phyloP scores from a whole-genome alignment of 2,888 invertebrate species.

The Andrena bucephala region DNA sequence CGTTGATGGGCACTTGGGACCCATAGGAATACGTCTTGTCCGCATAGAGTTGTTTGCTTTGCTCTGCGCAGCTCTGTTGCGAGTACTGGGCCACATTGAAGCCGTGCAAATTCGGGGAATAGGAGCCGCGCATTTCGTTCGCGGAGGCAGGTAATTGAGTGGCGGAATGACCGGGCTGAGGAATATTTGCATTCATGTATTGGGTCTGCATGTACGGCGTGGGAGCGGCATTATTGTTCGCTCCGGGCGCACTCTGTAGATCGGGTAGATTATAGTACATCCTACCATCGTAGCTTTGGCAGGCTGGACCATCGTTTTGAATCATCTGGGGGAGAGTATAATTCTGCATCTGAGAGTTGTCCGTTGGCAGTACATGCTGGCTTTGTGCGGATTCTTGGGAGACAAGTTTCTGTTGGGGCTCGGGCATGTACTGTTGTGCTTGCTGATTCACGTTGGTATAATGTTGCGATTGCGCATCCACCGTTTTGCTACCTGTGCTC shows the following conservation, averaged over 20 bases:
- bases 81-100: conserved; percentile 51
- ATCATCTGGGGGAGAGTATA: conserved; percentile 52
- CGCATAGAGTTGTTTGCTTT: conserved; percentile 62
- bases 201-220: conserved; percentile 68
- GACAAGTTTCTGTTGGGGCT: conserved; percentile 45
- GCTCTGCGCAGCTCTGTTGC: conserved; percentile 55
- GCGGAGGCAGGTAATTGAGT: conserved; percentile 27
- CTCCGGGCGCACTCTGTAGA: conserved; percentile 24
- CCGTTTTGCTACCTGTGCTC: conserved; percentile 1
- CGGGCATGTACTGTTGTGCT: conserved; percentile 55
- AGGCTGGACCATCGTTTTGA: conserved; percentile 42
- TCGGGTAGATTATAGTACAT: conserved; percentile 60
- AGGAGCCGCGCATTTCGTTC: conserved; percentile 47
- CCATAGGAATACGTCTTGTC: conserved; percentile 60
- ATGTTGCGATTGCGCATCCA: conserved; percentile 34
- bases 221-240: conserved; percentile 35
- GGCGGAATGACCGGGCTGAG: conserved; percentile 46
- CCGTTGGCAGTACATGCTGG: conserved; percentile 45
- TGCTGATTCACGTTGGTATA: conserved; percentile 46
- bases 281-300: conserved; percentile 46
- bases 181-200: conserved; percentile 50
- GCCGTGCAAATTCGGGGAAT: conserved; percentile 47
- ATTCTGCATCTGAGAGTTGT: conserved; percentile 45
- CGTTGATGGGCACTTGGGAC: conserved; percentile 58
- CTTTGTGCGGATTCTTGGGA: conserved; percentile 31